Evolutionary conservation across 2,113 vertebrate species (phyloP).

Genomic region (Pelusios castaneus): DNA sequence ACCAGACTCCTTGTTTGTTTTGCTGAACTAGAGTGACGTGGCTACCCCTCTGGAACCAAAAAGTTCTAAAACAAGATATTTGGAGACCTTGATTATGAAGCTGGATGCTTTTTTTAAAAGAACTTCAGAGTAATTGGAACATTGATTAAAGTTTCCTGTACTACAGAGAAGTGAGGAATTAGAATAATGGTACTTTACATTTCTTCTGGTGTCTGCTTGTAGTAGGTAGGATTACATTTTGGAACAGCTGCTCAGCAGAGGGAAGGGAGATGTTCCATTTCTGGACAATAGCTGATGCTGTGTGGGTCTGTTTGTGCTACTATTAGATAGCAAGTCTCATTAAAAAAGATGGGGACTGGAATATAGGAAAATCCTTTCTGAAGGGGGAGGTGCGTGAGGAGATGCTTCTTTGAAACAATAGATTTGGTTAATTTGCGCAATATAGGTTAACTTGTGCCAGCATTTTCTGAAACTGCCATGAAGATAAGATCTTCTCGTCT

Average conservation of each 20-base stretch:
- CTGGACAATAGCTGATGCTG: not conserved
- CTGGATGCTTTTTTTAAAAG: not conserved
- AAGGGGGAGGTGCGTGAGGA: fast-evolving
- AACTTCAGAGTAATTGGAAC: slow-evolving; percentile 31
- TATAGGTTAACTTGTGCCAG: not conserved
- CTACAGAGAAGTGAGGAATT: slow-evolving; percentile 41
- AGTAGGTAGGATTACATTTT: not conserved
- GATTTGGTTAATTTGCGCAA: fast-evolving
- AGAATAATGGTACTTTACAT: slow-evolving; percentile 9
- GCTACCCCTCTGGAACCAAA: no score
- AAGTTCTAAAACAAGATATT: slow-evolving; percentile 42
- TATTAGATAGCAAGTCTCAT: slow-evolving; percentile 1
- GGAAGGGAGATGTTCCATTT: not conserved
- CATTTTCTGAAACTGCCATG: not conserved
- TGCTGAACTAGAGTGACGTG: no score
- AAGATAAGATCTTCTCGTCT: not conserved
- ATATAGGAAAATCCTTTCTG: not conserved
- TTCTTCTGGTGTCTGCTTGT: not conserved
- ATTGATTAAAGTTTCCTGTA: slow-evolving; percentile 32
- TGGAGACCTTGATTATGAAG: slow-evolving; percentile 11
- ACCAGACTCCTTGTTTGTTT: no score
- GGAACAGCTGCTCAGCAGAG: not conserved
- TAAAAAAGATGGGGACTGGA: not conserved
- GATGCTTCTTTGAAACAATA: not conserved
- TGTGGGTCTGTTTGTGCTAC: not conserved